Conservation (phyloP, 2,113 vertebrate species). For the Dicrurus megarhynchus region DNA sequence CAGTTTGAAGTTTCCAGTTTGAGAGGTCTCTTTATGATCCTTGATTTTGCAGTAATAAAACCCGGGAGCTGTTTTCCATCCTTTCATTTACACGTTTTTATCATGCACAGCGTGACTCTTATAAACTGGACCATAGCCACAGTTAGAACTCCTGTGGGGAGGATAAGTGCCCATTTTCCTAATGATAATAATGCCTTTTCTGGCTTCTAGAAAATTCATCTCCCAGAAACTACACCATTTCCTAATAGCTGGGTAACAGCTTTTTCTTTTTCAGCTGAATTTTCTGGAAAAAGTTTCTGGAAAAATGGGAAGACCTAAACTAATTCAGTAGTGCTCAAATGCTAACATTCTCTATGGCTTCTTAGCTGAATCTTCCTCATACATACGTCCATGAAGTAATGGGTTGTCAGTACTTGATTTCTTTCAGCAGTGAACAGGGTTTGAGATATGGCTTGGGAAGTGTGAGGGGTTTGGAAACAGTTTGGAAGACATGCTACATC, state of each 20-base stretch:
- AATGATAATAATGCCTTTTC: slow-evolving; percentile 13
- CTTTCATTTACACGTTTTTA: slow-evolving; percentile 49
- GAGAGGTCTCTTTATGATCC: slow-evolving; percentile 14
- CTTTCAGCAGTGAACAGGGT: background rate
- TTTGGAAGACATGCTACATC: background rate
- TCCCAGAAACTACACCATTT: background rate
- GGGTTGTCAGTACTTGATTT: background rate
- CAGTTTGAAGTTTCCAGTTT: background rate
- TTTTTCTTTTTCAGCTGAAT: slow-evolving; percentile 2
- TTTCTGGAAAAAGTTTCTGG: background rate
- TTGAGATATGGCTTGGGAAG: background rate
- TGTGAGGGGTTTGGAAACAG: background rate
- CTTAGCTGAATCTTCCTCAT: background rate
- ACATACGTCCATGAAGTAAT: background rate
- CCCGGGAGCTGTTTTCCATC: background rate
- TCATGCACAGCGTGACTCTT: background rate
- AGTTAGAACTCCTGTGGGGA: slow-evolving; percentile 5
- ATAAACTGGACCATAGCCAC: slow-evolving; percentile 20
- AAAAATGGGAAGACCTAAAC: background rate
- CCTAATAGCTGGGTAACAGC: background rate
- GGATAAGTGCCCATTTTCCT: slow-evolving; percentile 10
- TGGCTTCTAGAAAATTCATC: slow-evolving; percentile 31
- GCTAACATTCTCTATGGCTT: background rate
- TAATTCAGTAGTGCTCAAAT: background rate
- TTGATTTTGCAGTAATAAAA: slow-evolving; percentile 42